Conservation (phyloP, 2,888 invertebrate genomes). For the Drosophila fulvimacula region DNA sequence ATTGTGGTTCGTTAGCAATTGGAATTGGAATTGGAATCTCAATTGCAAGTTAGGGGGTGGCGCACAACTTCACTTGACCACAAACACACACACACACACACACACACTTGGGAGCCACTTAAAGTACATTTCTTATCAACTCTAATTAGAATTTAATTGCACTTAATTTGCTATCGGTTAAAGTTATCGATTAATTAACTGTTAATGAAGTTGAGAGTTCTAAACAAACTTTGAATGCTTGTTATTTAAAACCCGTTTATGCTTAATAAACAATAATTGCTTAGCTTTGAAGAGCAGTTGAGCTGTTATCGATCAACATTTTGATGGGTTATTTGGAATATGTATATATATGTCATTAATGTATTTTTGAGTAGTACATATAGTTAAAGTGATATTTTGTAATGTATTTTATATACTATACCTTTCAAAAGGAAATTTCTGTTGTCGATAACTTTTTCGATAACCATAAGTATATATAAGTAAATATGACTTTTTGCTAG, state of each 20-base stretch:
- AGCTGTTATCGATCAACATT: background rate
- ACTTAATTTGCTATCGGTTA: background rate
- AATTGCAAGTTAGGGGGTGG: background rate
- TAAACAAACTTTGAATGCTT: too few species aligned
- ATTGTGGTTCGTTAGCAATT: slow-evolving; percentile 26
- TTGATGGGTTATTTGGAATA: background rate
- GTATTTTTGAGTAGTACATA: background rate
- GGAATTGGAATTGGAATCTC: background rate
- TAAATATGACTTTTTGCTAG: too few species aligned
- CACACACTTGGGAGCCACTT: background rate
- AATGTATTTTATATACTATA: background rate
- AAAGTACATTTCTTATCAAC: background rate
- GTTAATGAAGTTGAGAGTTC: background rate
- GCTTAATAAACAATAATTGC: background rate
- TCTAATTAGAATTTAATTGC: slow-evolving; percentile 5
- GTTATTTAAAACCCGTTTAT: background rate
- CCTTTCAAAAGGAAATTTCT: background rate
- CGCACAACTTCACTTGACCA: background rate
- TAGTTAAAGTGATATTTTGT: background rate
- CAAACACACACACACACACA: slow-evolving; percentile 10
- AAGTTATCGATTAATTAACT: background rate
- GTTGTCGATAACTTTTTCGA: background rate
- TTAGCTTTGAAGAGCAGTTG: background rate
- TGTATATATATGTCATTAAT: background rate
- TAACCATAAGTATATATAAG: too few species aligned